Evolutionary conservation across 2,113 vertebrate genomes (phyloP).

Genomic region (Daphoenositta chrysoptera): DNA sequence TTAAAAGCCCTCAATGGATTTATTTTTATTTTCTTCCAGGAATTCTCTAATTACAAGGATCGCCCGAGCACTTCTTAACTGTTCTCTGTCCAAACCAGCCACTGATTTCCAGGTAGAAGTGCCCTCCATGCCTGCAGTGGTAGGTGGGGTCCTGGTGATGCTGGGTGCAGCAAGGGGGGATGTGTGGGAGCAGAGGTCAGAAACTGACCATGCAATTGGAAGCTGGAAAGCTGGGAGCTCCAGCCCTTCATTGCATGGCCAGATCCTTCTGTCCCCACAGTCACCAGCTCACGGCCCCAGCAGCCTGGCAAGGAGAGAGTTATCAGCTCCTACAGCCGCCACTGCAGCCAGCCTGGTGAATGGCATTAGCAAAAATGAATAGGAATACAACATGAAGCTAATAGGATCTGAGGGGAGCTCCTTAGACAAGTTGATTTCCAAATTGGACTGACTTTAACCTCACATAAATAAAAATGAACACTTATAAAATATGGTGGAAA

Average conservation of each 20-base stretch:
- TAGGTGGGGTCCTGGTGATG: background rate
- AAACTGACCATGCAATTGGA: background rate
- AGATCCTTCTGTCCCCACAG: background rate
- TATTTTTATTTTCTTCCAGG: background rate
- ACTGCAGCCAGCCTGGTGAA: background rate
- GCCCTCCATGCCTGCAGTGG: rapidly evolving
- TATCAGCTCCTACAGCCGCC: background rate
- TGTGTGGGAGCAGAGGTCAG: background rate
- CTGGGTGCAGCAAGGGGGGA: background rate
- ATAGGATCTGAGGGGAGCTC: slow-evolving; percentile 46
- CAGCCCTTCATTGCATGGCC: background rate
- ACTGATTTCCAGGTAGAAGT: background rate
- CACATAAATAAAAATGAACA: slow-evolving; percentile 56
- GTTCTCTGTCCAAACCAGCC: background rate
- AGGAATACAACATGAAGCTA: slow-evolving; percentile 54
- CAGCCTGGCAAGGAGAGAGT: background rate
- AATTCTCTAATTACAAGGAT: slow-evolving; percentile 12
- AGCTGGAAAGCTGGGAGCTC: background rate
- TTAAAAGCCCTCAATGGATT: slow-evolving; percentile 13
- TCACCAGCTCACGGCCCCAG: rapidly evolving
- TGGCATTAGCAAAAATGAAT: slow-evolving; percentile 59
- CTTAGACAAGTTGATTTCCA: slow-evolving; percentile 63
- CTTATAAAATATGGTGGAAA: slow-evolving; percentile 51
- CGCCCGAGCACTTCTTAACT: background rate
- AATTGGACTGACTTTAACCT: slow-evolving; percentile 60